phyloP scores from a whole-genome alignment of 2,113 vertebrate genomes.

The Tetrax tetrax region DNA sequence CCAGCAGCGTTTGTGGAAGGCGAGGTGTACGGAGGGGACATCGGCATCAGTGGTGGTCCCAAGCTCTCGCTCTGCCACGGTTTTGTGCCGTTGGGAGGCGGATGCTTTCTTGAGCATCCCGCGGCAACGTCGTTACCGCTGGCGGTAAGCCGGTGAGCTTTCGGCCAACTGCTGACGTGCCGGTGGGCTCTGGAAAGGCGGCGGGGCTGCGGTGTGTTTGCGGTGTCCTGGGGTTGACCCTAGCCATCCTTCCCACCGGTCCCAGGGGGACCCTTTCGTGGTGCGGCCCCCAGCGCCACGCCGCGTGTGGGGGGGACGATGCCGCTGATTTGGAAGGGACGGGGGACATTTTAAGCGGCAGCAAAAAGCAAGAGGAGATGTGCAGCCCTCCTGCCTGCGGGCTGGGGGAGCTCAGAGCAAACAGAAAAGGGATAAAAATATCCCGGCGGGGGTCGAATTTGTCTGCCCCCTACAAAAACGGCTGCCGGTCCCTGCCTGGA shows the following conservation, averaged over 20 bases:
- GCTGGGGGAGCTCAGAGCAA: not conserved
- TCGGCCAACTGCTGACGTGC: not conserved
- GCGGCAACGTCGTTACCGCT: not conserved
- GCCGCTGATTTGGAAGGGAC: not conserved
- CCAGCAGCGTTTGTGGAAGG: not conserved
- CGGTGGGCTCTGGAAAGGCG: not conserved
- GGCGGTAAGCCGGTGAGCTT: not conserved
- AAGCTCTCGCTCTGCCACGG: rapidly evolving
- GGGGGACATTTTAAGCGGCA: not conserved
- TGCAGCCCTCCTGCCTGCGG: not conserved
- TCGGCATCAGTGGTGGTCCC: not conserved
- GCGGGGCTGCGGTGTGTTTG: not conserved
- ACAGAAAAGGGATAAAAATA: not conserved
- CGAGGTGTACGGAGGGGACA: not conserved
- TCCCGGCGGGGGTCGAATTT: too few relatives aligned
- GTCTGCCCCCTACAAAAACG: not conserved
- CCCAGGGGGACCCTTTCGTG: not conserved
- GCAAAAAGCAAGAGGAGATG: not conserved
- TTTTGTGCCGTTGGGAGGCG: not conserved
- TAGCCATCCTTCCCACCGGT: not conserved
- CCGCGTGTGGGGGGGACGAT: too few relatives aligned
- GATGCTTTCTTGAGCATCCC: not conserved
- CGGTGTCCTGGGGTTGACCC: not conserved
- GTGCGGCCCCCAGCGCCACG: rapidly evolving
- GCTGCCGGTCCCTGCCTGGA: rapidly evolving